phyloP scores from a whole-genome alignment of 2,888 invertebrate species.

The Unio pictorum region DNA sequence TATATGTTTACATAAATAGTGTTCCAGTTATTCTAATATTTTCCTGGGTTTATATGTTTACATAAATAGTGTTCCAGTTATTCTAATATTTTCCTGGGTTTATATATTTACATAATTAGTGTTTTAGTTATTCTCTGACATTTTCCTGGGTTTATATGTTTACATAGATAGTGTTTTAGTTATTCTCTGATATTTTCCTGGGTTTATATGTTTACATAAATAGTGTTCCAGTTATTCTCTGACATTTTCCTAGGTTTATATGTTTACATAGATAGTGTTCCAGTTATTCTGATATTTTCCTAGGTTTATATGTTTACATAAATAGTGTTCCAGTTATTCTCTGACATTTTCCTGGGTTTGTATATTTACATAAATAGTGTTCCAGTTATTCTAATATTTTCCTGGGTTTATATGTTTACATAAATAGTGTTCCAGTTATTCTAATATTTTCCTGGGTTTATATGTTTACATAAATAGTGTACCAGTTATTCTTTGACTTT shows the following conservation, averaged over 20 bases:
- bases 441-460: neutral
- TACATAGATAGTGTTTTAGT: neutral
- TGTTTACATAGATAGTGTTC: neutral
- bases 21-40: neutral
- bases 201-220: neutral
- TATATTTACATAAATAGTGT: neutral
- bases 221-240: neutral
- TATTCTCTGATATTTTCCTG: neutral
- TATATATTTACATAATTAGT: neutral
- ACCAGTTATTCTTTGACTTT: neutral
- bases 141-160: neutral
- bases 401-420: neutral
- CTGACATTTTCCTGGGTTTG: neutral
- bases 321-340: neutral
- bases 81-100: neutral
- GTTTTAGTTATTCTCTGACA: neutral
- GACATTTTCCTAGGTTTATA: neutral
- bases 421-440: neutral
- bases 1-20: neutral
- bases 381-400: neutral
- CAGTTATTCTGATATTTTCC: neutral
- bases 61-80: neutral
- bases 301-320: neutral
- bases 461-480: neutral
- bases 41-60: neutral